A percentile compares a stretch with the other conserved stretches of the same genome.
Evolutionary conservation across 2,888 invertebrate genomes (phyloP).

Genomic region (Temnothorax ravouxi): DNA sequence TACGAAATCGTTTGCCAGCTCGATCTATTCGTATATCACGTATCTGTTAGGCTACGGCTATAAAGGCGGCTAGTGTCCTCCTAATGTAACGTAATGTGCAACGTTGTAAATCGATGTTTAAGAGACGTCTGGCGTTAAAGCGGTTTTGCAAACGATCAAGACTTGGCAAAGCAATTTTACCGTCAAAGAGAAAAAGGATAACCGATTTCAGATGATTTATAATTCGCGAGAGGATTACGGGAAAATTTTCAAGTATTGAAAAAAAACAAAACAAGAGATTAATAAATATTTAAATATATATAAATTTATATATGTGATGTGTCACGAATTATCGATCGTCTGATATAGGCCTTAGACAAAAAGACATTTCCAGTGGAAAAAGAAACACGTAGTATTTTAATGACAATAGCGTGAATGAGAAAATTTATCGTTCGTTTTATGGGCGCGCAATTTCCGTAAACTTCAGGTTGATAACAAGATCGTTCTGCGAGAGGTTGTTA

Average conservation of each 20-base stretch:
- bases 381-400: slow-evolving; percentile 49
- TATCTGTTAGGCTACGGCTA: slow-evolving; percentile 46
- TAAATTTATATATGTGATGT: slow-evolving; percentile 27
- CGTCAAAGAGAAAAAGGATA: not conserved
- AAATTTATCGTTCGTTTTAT: slow-evolving; percentile 24
- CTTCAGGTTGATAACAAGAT: slow-evolving; percentile 1
- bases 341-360: slow-evolving; percentile 4
- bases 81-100: slow-evolving; percentile 47
- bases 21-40: slow-evolving; percentile 50
- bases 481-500: slow-evolving; percentile 22
- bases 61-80: slow-evolving; percentile 35
- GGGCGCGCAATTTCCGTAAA: slow-evolving; percentile 15
- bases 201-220: slow-evolving; percentile 13
- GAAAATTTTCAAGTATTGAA: not conserved
- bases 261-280: not conserved
- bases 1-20: slow-evolving; percentile 28
- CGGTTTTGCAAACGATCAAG: slow-evolving; percentile 5
- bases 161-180: slow-evolving; percentile 15
- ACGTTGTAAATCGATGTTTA: slow-evolving; percentile 53
- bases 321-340: slow-evolving; percentile 18
- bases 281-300: slow-evolving; percentile 28
- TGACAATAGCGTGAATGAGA: slow-evolving; percentile 44
- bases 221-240: not conserved
- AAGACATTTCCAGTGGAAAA: slow-evolving; percentile 10
- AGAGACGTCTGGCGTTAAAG: slow-evolving; percentile 4